Evolutionary conservation across 2,888 invertebrate genomes (phyloP), one percentile per base, ranked within the genome.

Genomic region (Drosophila hawaiiensis): DNA sequence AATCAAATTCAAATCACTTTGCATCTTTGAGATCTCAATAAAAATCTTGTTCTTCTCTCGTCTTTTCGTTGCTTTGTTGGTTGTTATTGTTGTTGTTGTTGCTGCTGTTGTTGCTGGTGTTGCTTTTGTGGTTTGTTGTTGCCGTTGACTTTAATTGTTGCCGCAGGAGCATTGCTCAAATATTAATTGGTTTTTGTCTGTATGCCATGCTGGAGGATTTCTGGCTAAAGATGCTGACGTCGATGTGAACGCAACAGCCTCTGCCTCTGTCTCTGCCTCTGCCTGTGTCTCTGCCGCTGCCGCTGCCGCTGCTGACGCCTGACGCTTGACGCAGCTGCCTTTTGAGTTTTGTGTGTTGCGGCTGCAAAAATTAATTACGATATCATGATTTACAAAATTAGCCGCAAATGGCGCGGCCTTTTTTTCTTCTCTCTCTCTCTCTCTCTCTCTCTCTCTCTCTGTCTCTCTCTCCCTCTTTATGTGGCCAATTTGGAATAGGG

Each of bases 11-110:
- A 86, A 90, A 91, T 91, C 91, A 91, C 90, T 92, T 92, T 90
- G 88, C 91, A 91, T 91, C 91, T 91, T 86, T 92, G 91, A 92
- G 91, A 92, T 92, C 92, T 92, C 87, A 92, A 92, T 92, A 92
- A 92, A 91, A 84, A 84, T 86, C 74, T 81, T 67, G 72, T 79
- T 78, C 64, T 71, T 29, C 43, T 58, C 60, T 71, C 29, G 29
- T 50, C 33, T 52, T 49, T 39, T 58, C 47, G 47, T 47, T 47
- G 47, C 47, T 47, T 47, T 47, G 47, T 47, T 47, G 47, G 47
- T 47, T 47, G 47, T 47, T 55, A 4, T 28, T 37, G 25, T 37
- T 37, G 12, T 12, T 43, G 47, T 16, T 55, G 19, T 28, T 37
- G 19, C 0, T 60, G 55, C 22, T 62, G 59, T 10, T 64, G 63